phyloP scores from a whole-genome alignment of 1,140 invertebrate genomes.

The Himalopsyche phryganea region DNA sequence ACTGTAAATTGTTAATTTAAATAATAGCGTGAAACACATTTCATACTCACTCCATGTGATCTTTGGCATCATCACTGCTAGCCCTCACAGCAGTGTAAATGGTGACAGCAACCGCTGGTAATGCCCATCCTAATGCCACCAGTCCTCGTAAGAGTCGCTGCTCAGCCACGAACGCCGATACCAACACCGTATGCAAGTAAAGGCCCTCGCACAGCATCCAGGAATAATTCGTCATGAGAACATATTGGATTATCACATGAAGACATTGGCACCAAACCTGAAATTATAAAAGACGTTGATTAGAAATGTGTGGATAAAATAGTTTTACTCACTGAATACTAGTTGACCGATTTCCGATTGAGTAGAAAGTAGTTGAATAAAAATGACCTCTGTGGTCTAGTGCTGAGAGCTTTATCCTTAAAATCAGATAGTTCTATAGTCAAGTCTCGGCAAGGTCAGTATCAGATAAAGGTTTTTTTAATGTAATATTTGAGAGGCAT shows the following conservation, averaged over 20 bases:
- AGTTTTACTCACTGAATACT: no score
- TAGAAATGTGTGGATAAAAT: no score
- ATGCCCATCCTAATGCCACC: conserved; percentile 80
- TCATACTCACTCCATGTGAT: conserved; percentile 6
- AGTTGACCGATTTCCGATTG: no score
- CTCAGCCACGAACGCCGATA: conserved; percentile 86
- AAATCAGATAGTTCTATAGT: no score
- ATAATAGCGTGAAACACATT: background rate
- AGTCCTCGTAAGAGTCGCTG: conserved; percentile 78
- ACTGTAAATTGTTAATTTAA: background rate
- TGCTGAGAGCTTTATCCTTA: no score
- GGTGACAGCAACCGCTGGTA: conserved; percentile 67
- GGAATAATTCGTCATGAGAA: conserved; percentile 87
- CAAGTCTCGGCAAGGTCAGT: no score
- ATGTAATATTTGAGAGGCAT: no score
- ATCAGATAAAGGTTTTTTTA: no score
- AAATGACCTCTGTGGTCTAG: no score
- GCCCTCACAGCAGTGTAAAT: conserved; percentile 64
- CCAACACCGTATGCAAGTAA: conserved; percentile 89
- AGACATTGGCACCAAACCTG: conserved; percentile 78
- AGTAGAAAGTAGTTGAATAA: no score
- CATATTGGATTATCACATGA: conserved; percentile 84
- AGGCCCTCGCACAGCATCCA: conserved; percentile 95
- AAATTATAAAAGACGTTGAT: conserved; percentile 32
- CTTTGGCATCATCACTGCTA: conserved; percentile 19